Percentiles rank a stretch among this genome's conserved stretches.
These are phyloP conservation scores for Schizothorax lantsangensis DNA, from an alignment of 2,797 vertebrate species.

Conservation along the genomic window DNA sequence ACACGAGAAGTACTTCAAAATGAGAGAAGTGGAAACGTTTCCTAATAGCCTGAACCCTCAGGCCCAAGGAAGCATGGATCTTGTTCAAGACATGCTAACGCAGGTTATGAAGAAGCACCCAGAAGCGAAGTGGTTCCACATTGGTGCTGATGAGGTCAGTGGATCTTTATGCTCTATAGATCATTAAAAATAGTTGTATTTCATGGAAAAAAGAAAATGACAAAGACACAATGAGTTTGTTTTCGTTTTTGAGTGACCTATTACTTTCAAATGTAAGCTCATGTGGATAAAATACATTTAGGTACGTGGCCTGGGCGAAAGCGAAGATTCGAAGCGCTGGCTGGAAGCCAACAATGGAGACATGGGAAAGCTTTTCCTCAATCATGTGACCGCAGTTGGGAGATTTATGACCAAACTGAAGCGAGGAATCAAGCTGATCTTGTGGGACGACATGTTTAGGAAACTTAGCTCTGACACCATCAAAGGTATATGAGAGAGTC, in stretches of 20 bases:
- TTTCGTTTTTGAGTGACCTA: background rate
- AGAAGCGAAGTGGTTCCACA: constrained; percentile 75
- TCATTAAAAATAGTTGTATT: background rate
- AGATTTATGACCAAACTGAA: constrained; percentile 63
- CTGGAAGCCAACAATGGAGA: constrained; percentile 70
- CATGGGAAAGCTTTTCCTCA: constrained; percentile 74
- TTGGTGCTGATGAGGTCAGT: constrained; percentile 79
- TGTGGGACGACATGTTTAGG: constrained; percentile 85
- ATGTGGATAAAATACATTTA: constrained; percentile 49
- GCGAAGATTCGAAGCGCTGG: constrained; percentile 78
- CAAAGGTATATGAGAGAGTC: constrained; percentile 62
- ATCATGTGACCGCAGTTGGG: constrained; percentile 74
- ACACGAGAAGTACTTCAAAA: constrained; percentile 72
- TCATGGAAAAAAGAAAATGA: background rate
- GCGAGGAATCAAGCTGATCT: constrained; percentile 69
- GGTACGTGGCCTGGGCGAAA: constrained; percentile 79
- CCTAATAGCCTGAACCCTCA: constrained; percentile 83
- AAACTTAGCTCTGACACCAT: constrained; percentile 69
- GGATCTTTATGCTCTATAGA: background rate
- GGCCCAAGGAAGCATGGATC: constrained; percentile 61
- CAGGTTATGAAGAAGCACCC: constrained; percentile 78
- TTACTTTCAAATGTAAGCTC: background rate
- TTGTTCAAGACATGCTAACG: constrained; percentile 71
- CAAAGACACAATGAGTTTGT: background rate
- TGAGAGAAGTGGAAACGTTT: constrained; percentile 77